Base-by-base conservation (phyloP, 2,797 vertebrate genomes). In the Intellagama lesueurii region DNA sequence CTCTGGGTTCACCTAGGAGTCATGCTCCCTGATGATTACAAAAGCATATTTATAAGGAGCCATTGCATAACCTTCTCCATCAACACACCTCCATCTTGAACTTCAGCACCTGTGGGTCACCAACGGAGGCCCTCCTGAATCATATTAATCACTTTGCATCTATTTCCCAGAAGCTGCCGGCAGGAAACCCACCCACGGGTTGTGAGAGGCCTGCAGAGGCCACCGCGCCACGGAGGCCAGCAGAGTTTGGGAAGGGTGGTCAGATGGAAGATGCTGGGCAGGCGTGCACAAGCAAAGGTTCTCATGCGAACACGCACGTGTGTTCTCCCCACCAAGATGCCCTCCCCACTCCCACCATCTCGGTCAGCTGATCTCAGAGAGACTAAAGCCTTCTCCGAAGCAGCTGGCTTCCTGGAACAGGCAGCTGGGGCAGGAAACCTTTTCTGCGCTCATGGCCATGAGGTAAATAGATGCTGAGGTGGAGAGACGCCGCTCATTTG, bases 41-140 rank as follows among this genome's bases (percentile, higher is more conserved):
- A 66, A 68, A 87, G 72, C 44, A 0, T 82, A 32, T 78, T 60
- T 69, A 26, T 66, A 16, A n/a, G n/a, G 17, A 60, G 5, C n/a
- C 11, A 0, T 90, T 90, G 84, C 84, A 11, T 60, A 86, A 87
- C 26, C 1, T 7, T 28, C 11, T 60, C 26, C 68, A 32, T 49
- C 75, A 70, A 40, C 82, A 64, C 69, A 47, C 75, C 66, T 70
- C 82, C 78, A 6, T 52, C 40, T 9, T 86, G 84, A 89, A 81
- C 84, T 81, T 70, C 9, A 5, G 78, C 78, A 35, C 78, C 69
- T 22, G 1, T 19, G 24, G 28, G n/a, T 22, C 72, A 1, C 6
- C 80, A 35, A 56, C 52, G 52, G 52, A 56, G 52, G 44, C 49
- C 19, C 77, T 75, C 52, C 70, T 69, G 1, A 0, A 17, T 47